Evolutionary conservation across 2,113 vertebrate species (phyloP).

Genomic region (Spea multiplicata): DNA sequence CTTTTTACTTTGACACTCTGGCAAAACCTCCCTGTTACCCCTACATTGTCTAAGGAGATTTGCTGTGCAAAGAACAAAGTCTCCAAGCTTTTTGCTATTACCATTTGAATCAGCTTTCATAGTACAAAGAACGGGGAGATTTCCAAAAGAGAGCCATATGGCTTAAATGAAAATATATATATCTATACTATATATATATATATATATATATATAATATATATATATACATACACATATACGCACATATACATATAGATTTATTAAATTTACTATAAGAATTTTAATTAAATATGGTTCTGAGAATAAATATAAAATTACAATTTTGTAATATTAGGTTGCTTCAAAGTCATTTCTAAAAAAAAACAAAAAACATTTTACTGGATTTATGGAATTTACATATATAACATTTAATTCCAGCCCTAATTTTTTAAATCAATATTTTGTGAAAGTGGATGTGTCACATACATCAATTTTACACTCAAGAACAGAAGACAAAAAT

Average conservation of each 20-base stretch:
- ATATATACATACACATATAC: not conserved
- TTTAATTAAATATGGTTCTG: too few species aligned
- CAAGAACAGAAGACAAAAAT: too few species aligned
- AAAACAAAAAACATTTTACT: too few species aligned
- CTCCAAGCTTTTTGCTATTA: conserved; percentile 55
- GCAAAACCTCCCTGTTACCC: conserved; percentile 40
- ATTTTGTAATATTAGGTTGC: too few species aligned
- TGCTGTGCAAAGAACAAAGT: conserved; percentile 57
- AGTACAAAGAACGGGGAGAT: conserved; percentile 25
- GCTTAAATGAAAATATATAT: not conserved
- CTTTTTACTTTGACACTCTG: conserved; percentile 44
- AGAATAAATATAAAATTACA: too few species aligned
- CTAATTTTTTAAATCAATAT: too few species aligned
- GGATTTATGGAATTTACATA: too few species aligned
- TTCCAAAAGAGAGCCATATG: not conserved
- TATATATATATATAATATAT: not conserved
- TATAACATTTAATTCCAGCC: too few species aligned
- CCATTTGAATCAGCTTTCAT: conserved; percentile 59
- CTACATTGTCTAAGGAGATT: conserved; percentile 46
- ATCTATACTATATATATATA: not conserved
- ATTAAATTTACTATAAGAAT: too few species aligned
- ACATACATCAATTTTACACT: too few species aligned
- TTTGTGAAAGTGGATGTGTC: too few species aligned
- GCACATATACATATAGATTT: not conserved
- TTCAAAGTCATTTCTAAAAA: too few species aligned